These are phyloP conservation scores for Glyptemys insculpta DNA, from an alignment of 2,797 vertebrate genomes.

Conservation along the genomic window DNA sequence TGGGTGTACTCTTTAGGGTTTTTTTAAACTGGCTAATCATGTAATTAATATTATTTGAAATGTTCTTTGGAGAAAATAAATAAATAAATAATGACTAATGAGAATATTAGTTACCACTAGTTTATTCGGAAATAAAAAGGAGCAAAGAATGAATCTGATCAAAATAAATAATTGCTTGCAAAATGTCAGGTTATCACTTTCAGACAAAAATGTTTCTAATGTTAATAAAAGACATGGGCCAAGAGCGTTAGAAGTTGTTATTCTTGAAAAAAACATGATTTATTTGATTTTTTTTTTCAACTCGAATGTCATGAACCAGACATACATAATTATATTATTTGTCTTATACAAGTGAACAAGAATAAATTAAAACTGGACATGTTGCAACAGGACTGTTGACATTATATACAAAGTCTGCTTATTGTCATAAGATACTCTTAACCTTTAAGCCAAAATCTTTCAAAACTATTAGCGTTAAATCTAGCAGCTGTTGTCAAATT, in stretches of 20 bases:
- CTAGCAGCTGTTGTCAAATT: conserved; percentile 84
- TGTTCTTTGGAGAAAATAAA: background rate
- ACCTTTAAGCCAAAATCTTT: conserved; percentile 87
- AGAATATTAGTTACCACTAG: conserved; percentile 1
- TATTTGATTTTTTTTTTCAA: conserved; percentile 67
- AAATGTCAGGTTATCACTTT: conserved; percentile 76
- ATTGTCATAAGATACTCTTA: conserved; percentile 88
- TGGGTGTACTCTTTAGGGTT: background rate
- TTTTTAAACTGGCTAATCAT: background rate
- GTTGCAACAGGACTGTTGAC: conserved; percentile 86
- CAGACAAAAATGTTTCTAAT: conserved; percentile 73
- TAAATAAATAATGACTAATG: background rate
- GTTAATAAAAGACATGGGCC: conserved; percentile 65
- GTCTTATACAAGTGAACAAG: conserved; percentile 83
- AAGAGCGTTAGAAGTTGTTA: conserved; percentile 72
- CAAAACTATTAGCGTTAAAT: conserved; percentile 87
- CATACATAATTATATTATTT: conserved; percentile 85
- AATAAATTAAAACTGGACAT: conserved; percentile 87
- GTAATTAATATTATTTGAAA: background rate
- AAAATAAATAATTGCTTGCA: conserved; percentile 73
- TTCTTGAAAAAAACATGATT: conserved; percentile 70
- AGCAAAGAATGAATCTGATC: conserved; percentile 64
- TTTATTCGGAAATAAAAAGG: conserved; percentile 39
- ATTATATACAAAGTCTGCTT: conserved; percentile 87
- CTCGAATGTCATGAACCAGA: conserved; percentile 82